Evolutionary conservation across 2,888 invertebrate genomes (phyloP).

Genomic region (Latrodectus elegans): DNA sequence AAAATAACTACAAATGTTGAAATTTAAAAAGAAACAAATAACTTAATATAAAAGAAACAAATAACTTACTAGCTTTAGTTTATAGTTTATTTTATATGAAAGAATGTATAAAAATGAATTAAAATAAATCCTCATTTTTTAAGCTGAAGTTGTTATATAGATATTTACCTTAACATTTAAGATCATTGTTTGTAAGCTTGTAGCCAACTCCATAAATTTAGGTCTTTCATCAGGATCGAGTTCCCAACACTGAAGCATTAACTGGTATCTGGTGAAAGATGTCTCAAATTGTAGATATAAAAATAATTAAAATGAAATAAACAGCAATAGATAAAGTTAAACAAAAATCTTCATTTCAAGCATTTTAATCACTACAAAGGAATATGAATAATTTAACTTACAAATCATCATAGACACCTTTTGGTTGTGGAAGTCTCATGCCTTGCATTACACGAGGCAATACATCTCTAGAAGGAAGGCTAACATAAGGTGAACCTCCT

Average conservation of each 20-base stretch:
- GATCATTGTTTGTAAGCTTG: slow-evolving; percentile 70
- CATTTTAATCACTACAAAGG: too few species aligned
- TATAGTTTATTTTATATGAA: background rate
- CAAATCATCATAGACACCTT: slow-evolving; percentile 84
- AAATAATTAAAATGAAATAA: too few species aligned
- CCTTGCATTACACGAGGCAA: slow-evolving; percentile 82
- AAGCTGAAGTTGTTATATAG: too few species aligned
- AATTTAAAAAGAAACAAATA: too few species aligned
- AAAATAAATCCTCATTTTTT: background rate
- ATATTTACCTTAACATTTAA: slow-evolving; percentile 50
- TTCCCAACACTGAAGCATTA: slow-evolving; percentile 90
- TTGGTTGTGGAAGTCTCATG: slow-evolving; percentile 83
- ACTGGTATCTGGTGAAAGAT: slow-evolving; percentile 78
- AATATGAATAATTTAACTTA: slow-evolving; percentile 73
- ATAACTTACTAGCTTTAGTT: too few species aligned
- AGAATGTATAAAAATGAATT: background rate
- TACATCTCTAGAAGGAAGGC: slow-evolving; percentile 82
- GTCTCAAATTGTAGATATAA: too few species aligned
- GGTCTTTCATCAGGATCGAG: slow-evolving; percentile 87
- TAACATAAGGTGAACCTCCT: slow-evolving; percentile 85
- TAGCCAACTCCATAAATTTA: slow-evolving; percentile 77
- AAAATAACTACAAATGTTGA: too few species aligned
- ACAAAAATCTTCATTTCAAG: too few species aligned
- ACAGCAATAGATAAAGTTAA: too few species aligned
- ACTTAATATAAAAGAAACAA: too few species aligned